phyloP scores from a whole-genome alignment of 1,140 invertebrate species.

The Zophobas atratus region DNA sequence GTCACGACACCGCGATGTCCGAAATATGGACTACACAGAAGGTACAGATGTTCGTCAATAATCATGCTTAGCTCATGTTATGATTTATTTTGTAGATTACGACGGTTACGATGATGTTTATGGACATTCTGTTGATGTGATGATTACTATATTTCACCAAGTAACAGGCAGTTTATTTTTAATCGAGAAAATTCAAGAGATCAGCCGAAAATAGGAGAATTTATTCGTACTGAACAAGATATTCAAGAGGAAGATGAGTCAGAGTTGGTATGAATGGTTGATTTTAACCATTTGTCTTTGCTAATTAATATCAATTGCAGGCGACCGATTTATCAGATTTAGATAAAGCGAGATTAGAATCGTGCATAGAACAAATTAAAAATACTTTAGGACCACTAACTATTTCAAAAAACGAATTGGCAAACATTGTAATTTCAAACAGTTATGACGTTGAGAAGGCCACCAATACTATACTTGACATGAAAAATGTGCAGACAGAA shows the following conservation, averaged over 20 bases:
- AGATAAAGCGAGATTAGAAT: conserved; percentile 82
- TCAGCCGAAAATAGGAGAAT: conserved; percentile 81
- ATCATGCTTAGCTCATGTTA: conserved; percentile 48
- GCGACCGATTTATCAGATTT: conserved; percentile 74
- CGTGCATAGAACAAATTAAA: conserved; percentile 85
- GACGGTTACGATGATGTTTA: conserved; percentile 94
- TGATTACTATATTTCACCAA: conserved; percentile 90
- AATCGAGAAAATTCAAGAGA: conserved; percentile 78
- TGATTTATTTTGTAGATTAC: conserved; percentile 76
- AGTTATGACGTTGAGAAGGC: conserved; percentile 57
- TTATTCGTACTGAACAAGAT: conserved; percentile 78
- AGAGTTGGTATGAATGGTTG: conserved; percentile 58
- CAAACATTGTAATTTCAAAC: conserved; percentile 56
- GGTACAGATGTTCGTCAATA: conserved; percentile 66
- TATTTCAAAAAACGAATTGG: conserved; percentile 58
- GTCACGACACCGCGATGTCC: conserved; percentile 84
- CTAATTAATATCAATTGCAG: conserved; percentile 62
- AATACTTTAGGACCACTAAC: conserved; percentile 53
- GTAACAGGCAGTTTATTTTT: conserved; percentile 88
- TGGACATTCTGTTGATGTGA: conserved; percentile 93
- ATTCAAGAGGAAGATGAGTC: conserved; percentile 83
- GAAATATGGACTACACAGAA: conserved; percentile 83
- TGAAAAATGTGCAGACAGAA: conserved; percentile 36
- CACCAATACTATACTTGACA: conserved; percentile 78
- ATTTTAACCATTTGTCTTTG: conserved; percentile 6